Evolutionary conservation across 1,140 invertebrate species (phyloP).

Genomic region (Magallana ariakensis): DNA sequence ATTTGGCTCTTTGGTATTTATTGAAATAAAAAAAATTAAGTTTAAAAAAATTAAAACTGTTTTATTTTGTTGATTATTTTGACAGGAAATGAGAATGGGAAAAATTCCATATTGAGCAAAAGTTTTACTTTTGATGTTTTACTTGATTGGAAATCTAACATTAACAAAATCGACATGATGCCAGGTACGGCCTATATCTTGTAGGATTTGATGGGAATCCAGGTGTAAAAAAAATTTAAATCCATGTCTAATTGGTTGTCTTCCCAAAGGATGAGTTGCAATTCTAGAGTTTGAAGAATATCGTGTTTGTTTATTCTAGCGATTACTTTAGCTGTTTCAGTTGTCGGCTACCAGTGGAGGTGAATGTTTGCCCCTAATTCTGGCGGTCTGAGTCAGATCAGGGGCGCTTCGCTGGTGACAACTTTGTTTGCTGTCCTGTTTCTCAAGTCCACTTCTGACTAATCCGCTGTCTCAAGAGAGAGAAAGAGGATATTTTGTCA

Average conservation of each 20-base stretch:
- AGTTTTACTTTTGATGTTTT: background rate
- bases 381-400: background rate
- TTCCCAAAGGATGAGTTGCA: conserved; percentile 12
- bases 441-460: conserved; percentile 2
- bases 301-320: conserved; percentile 30
- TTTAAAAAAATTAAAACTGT: too few relatives aligned
- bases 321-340: conserved; percentile 23
- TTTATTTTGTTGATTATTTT: too few relatives aligned
- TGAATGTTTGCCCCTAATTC: conserved; percentile 9
- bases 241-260: conserved; percentile 33
- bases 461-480: background rate
- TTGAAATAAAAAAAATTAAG: background rate
- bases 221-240: conserved; percentile 15
- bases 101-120: background rate
- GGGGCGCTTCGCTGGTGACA: background rate
- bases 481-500: background rate
- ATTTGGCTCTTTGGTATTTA: background rate
- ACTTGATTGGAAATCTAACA: background rate
- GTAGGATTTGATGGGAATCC: background rate
- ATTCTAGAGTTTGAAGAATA: conserved; percentile 35
- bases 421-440: conserved; percentile 16
- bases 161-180: background rate
- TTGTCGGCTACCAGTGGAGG: conserved; percentile 7
- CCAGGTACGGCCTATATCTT: background rate
- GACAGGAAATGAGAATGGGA: background rate